A percentile compares a stretch with the other conserved stretches of the same genome.
These are phyloP conservation scores for Drosophila orena DNA, from an alignment of 1,140 invertebrate species.

Conservation along the genomic window DNA sequence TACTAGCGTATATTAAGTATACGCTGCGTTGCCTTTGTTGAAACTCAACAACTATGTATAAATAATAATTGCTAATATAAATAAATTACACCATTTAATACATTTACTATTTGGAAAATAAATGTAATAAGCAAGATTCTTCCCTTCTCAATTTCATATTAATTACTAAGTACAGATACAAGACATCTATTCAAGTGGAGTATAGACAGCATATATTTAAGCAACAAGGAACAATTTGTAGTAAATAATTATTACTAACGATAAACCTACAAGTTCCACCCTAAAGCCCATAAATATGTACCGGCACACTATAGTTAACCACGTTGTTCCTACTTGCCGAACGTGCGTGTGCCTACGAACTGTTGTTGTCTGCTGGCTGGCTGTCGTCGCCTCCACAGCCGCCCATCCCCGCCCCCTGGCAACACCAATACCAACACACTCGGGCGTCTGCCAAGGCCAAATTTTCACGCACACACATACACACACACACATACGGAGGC, in stretches of 20 bases:
- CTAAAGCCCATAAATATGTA: conserved; percentile 39
- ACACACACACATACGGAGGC: conserved; percentile 27
- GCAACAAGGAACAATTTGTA: background rate
- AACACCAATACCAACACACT: conserved; percentile 19
- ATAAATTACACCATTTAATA: too few relatives aligned
- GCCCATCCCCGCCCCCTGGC: background rate
- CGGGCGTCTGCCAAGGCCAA: conserved; percentile 74
- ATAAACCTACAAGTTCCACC: conserved; percentile 3
- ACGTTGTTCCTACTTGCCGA: conserved; percentile 45
- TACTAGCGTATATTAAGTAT: background rate
- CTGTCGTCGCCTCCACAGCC: conserved; percentile 34
- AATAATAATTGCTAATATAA: too few relatives aligned
- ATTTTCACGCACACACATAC: conserved; percentile 67
- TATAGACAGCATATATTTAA: too few relatives aligned
- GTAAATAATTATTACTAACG: background rate
- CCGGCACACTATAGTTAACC: conserved; percentile 41
- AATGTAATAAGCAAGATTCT: too few relatives aligned
- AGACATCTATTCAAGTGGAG: too few relatives aligned
- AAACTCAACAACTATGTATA: background rate
- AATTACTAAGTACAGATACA: background rate
- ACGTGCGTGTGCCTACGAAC: conserved; percentile 49
- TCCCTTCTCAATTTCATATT: too few relatives aligned
- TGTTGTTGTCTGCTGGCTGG: conserved; percentile 67
- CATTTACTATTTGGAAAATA: too few relatives aligned
- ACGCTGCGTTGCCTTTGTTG: background rate